Percentiles rank a stretch among this genome's conserved stretches.
Evolutionary conservation across 2,113 vertebrate species (phyloP).

Genomic region (Nanorana parkeri): DNA sequence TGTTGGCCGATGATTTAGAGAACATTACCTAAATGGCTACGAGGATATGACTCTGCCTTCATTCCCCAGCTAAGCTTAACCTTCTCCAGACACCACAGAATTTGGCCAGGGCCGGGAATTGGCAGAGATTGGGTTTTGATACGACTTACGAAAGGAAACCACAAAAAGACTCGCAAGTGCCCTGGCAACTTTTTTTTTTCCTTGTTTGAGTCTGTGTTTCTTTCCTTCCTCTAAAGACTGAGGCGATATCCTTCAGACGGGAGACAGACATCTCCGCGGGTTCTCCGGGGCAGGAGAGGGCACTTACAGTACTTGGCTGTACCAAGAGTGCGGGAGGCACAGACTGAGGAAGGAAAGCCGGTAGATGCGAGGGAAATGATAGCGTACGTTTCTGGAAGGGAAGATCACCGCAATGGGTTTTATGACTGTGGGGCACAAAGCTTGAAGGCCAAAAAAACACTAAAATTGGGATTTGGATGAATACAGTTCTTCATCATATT

Average conservation of each 20-base stretch:
- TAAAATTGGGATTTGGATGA: too few species aligned
- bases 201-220: slow-evolving; percentile 28
- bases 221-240: slow-evolving; percentile 48
- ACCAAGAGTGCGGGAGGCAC: background rate
- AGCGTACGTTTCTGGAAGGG: too few species aligned
- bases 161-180: slow-evolving; percentile 82
- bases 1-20: slow-evolving; percentile 75
- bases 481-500: too few species aligned
- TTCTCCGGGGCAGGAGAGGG: background rate
- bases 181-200: slow-evolving; percentile 62
- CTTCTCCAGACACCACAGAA: slow-evolving; percentile 74
- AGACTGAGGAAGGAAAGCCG: too few species aligned
- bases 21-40: slow-evolving; percentile 84
- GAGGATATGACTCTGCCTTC: slow-evolving; percentile 79
- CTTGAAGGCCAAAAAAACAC: too few species aligned
- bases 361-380: too few species aligned
- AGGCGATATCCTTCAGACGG: slow-evolving; percentile 48
- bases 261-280: slow-evolving; percentile 20
- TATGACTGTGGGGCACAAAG: too few species aligned
- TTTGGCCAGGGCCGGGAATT: slow-evolving; percentile 72
- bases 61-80: slow-evolving; percentile 60
- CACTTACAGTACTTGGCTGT: background rate
- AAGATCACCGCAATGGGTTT: too few species aligned
- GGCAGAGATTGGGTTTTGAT: slow-evolving; percentile 73
- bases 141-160: slow-evolving; percentile 85